These are phyloP conservation scores for Siniperca undulata DNA, from an alignment of 2,797 vertebrate genomes.

Conservation along the genomic window DNA sequence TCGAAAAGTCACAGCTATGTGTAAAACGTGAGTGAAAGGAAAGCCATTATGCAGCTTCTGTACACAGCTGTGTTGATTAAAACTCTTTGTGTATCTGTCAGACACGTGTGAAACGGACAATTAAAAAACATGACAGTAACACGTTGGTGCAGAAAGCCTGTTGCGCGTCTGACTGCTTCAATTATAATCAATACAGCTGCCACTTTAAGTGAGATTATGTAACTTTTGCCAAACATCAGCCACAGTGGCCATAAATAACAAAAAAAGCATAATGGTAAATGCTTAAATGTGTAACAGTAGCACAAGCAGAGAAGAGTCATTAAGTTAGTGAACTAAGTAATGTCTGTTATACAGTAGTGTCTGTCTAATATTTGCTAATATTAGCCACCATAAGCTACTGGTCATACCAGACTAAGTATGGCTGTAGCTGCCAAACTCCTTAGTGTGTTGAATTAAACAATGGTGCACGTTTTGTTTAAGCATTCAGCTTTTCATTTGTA, in stretches of 20 bases:
- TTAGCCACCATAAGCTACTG: neutral
- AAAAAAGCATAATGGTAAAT: neutral
- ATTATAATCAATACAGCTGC: neutral
- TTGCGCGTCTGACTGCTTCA: neutral
- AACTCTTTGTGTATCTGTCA: neutral
- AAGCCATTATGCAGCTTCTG: neutral
- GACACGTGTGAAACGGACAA: neutral
- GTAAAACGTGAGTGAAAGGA: neutral
- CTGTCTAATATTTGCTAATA: neutral
- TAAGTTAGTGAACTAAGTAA: too few species aligned
- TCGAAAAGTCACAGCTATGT: conserved; percentile 21
- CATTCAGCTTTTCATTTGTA: neutral
- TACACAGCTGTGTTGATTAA: neutral
- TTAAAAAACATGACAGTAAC: neutral
- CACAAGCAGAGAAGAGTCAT: neutral
- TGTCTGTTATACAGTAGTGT: neutral
- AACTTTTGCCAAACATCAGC: neutral
- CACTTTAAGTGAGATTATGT: neutral
- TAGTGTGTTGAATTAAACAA: neutral
- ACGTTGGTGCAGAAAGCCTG: neutral
- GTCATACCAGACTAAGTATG: neutral
- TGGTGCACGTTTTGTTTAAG: neutral
- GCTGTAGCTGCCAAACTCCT: neutral
- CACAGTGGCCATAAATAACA: neutral
- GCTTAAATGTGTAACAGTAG: neutral